phyloP scores from a whole-genome alignment of 2,113 vertebrate genomes.

The Oxygymnocypris stewartii region DNA sequence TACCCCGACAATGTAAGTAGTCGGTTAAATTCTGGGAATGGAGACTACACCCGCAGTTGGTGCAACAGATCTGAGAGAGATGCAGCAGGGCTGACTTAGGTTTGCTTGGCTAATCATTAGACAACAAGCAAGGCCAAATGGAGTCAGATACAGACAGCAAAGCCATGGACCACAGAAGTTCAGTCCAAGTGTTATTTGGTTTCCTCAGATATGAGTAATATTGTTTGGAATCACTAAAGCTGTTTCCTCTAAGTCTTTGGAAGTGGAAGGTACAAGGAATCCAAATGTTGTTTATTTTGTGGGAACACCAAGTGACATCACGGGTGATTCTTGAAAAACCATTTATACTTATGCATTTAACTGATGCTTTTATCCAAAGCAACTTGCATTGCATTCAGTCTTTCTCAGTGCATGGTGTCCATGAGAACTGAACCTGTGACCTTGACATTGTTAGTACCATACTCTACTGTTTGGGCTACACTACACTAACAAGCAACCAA shows the following conservation, averaged over 20 bases:
- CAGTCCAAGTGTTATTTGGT: neutral
- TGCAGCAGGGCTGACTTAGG: too few relatives aligned
- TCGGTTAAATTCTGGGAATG: too few relatives aligned
- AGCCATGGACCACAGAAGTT: too few relatives aligned
- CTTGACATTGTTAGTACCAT: neutral
- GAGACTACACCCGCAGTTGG: too few relatives aligned
- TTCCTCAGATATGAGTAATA: neutral
- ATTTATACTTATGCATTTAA: conserved; percentile 2
- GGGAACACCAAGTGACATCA: neutral
- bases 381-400: neutral
- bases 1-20: too few relatives aligned
- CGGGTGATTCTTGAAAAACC: neutral
- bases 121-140: too few relatives aligned
- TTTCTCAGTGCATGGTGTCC: neutral
- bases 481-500: neutral
- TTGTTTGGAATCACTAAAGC: neutral
- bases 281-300: neutral
- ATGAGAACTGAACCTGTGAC: neutral
- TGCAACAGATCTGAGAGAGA: too few relatives aligned
- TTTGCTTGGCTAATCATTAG: too few relatives aligned
- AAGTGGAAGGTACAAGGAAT: neutral
- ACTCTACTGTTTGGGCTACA: neutral
- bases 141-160: too few relatives aligned
- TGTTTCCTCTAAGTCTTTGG: neutral
- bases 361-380: neutral